Percentiles rank a stretch among this genome's conserved stretches.
phyloP scores from a whole-genome alignment of 1,140 invertebrate genomes.

The Lucilia cuprina region DNA sequence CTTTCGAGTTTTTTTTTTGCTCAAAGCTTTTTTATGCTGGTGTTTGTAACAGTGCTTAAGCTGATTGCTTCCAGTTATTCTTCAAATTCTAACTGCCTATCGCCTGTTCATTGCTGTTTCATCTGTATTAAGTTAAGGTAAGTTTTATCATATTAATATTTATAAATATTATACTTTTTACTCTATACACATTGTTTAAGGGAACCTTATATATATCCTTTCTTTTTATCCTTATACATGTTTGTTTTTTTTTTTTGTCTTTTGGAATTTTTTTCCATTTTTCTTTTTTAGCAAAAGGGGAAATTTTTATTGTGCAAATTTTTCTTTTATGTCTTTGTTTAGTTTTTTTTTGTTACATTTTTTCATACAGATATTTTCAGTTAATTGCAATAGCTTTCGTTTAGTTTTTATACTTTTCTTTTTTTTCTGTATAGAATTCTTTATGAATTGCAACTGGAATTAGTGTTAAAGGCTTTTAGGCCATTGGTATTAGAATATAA shows the following conservation, averaged over 20 bases:
- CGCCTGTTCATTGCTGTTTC: not conserved
- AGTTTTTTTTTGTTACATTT: not conserved
- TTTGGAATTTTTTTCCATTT: not conserved
- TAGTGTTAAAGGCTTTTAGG: not conserved
- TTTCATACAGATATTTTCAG: not conserved
- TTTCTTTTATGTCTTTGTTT: not conserved
- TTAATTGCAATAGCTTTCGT: not conserved
- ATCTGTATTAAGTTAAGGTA: not conserved
- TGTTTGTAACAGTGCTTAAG: too few species aligned
- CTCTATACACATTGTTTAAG: not conserved
- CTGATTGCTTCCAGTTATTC: not conserved
- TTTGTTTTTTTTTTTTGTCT: not conserved
- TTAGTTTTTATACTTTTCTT: not conserved
- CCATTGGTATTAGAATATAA: too few species aligned
- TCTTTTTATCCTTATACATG: not conserved
- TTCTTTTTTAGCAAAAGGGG: not conserved
- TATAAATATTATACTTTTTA: not conserved
- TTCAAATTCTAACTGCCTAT: too few species aligned
- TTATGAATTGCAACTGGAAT: not conserved
- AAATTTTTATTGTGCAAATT: not conserved
- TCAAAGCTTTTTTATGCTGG: too few species aligned
- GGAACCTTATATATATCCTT: not conserved
- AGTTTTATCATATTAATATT: conserved; percentile 2
- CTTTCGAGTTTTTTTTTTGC: too few species aligned
- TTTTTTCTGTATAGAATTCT: not conserved